Base-by-base conservation (phyloP, 2,888 invertebrate species). In the Agrotis clavis region DNA sequence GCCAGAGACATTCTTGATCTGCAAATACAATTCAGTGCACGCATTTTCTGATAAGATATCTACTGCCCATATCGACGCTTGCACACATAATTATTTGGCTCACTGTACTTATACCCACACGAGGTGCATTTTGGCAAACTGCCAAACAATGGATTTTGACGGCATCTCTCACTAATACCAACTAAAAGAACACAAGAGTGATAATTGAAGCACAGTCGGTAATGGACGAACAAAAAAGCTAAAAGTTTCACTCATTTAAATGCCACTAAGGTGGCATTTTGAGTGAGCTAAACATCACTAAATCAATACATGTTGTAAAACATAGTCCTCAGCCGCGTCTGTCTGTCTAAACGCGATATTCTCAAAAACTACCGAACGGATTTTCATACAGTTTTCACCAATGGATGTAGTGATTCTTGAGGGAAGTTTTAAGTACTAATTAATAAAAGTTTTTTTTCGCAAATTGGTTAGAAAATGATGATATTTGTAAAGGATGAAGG, bases 61-160 rank as follows among this genome's bases (percentile, higher is more conserved):
- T n/a, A 18, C 4, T 35, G 61, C 19, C 47, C 13, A 41, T 59
- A 16, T 5, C 14, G n/a, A 41, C 41, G 4, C 25, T 21, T 48
- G 61, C 16, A 62, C 16, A 53, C 61, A 41, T 71, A 57, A 71
- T 71, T 57, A 0, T 56, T 64, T 60, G 25, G 19, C 62, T 19
- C 3, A 56, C 30, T 61, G 45, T 75, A 71, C 67, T 45, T 50
- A 67, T 70, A 69, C 70, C 78, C 75, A 84, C 86, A 76, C 75
- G 69, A 79, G 67, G 73, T 80, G 89, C 83, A 88, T 86, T 83
- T 90, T 94, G 95, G 94, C 92, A 80, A 30, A 16, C 18, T 71
- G 90, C 93, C 94, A 86, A 87, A 84, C 85, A 83, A 87, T 74
- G 80, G 75, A 79, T 88, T 89, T 90, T 88, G 90, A 90, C 91